phyloP scores from a whole-genome alignment of 2,113 vertebrate genomes.

The Brachionichthys hirsutus region DNA sequence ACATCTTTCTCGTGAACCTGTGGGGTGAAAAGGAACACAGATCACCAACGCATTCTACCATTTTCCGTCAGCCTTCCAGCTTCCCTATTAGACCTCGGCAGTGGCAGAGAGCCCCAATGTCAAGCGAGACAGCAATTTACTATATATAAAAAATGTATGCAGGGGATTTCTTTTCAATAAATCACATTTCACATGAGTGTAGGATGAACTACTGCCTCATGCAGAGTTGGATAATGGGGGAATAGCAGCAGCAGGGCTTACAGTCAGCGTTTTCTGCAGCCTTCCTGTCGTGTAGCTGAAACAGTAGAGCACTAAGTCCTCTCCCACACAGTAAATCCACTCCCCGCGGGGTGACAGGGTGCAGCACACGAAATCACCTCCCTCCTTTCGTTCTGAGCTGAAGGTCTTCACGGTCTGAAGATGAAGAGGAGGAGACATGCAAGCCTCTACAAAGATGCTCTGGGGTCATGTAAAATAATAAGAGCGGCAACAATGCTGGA shows the following conservation, averaged over 20 bases:
- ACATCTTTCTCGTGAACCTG: slow-evolving; percentile 98
- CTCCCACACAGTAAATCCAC: slow-evolving; percentile 98
- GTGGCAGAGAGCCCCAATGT: no score
- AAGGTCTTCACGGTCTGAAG: slow-evolving; percentile 86
- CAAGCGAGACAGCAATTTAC: no score
- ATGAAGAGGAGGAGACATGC: background rate
- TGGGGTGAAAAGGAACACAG: slow-evolving; percentile 29
- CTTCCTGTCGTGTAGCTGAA: slow-evolving; percentile 92
- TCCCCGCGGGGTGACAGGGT: slow-evolving; percentile 93
- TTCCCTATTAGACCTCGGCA: no score
- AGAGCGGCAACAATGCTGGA: background rate
- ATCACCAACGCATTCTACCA: slow-evolving; percentile 17
- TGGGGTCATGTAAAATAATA: background rate
- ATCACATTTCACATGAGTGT: background rate
- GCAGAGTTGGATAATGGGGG: slow-evolving; percentile 12
- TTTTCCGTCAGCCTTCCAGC: no score
- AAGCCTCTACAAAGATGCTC: no score
- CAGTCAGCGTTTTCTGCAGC: slow-evolving; percentile 94
- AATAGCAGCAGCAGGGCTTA: slow-evolving; percentile 42
- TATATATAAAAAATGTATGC: no score
- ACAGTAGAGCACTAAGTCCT: slow-evolving; percentile 96
- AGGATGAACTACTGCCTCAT: background rate
- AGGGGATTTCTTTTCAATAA: slow-evolving; percentile 3
- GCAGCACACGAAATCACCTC: slow-evolving; percentile 93
- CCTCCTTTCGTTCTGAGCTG: slow-evolving; percentile 90